These are phyloP conservation scores for Lasioglossum morio DNA, from an alignment of 2,888 invertebrate species.

Conservation along the genomic window DNA sequence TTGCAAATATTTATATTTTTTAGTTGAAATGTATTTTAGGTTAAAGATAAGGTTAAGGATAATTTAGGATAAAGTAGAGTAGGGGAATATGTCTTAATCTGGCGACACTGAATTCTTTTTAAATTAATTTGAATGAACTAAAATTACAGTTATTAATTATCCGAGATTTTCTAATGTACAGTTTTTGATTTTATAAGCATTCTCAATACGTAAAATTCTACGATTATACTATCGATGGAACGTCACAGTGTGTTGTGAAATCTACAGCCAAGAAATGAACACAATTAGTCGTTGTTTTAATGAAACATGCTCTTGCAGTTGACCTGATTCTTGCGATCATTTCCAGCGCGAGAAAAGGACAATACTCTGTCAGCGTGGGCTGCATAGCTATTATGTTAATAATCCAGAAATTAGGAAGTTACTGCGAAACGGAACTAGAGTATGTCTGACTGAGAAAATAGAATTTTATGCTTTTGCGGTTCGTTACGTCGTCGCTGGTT, in stretches of 20 bases:
- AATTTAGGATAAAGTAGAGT: too few relatives aligned
- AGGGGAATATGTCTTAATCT: too few relatives aligned
- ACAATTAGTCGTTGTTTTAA: neutral
- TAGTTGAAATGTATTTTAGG: too few relatives aligned
- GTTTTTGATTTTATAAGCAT: neutral
- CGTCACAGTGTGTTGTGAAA: neutral
- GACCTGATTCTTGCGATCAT: neutral
- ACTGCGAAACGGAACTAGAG: conserved; percentile 3
- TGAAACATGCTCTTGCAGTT: neutral
- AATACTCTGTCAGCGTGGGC: conserved; percentile 4
- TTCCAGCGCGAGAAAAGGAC: conserved; percentile 17
- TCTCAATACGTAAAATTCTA: neutral
- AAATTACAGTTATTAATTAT: too few relatives aligned
- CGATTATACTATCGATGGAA: neutral
- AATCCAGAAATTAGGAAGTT: conserved; percentile 21
- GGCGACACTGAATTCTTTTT: too few relatives aligned
- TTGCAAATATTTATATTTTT: too few relatives aligned
- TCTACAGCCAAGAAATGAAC: neutral
- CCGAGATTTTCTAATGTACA: too few relatives aligned
- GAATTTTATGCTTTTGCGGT: conserved; percentile 63
- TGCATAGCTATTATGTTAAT: conserved; percentile 34
- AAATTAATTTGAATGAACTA: neutral
- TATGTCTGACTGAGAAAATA: conserved; percentile 40
- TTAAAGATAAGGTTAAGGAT: too few relatives aligned
- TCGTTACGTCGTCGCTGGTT: conserved; percentile 64